Evolutionary conservation across 2,113 vertebrate species (phyloP), one percentile per base, ranked within the genome.

Genomic region (Sander vitreus): DNA sequence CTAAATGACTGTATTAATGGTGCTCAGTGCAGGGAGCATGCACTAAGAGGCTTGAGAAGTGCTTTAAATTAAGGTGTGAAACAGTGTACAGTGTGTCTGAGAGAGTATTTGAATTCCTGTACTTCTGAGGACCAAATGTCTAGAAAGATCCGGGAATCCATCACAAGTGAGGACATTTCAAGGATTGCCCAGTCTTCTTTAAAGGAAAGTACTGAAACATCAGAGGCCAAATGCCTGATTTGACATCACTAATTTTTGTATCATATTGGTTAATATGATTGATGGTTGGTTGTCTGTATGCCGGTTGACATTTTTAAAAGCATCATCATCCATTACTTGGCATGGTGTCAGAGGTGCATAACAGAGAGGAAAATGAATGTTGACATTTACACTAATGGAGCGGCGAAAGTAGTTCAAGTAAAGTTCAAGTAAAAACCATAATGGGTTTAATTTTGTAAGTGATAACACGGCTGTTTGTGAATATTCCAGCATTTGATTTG

Each of bases 1-100:
- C 91, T 89, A 82, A 90, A 91, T 91, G 93, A 88, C 78, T 85
- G 85, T 82, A 90, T 90, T 90, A 92, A 92, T 89, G 90, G 78
- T 66, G 78, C 87, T 70, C 80, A 86, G 9, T 81, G 64, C 63
- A 68, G 57, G 69, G 81, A 83, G 58, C 60, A 81, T 51, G 70
- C 85, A 88, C 87, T 91, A 77, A 92, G 83, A 88, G 89, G 87
- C 68, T 62, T 27, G 84, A 86, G 83, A 87, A 89, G 83, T 89
- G 87, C 88, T 93, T 91, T 86, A 89, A 90, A 84, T 89, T 79
- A 80, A 90, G 90, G 88, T 88, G 83, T 88, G 81, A 80, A 86
- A 74, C 43, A 54, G 59, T 82, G 80, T 43, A 43, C 39, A 6
- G 30, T 58, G 55, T 21, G n/a, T 48, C 9, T 23, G 15, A 11